Evolutionary conservation across 2,888 invertebrate genomes (phyloP), one percentile per base, ranked within the genome.

Genomic region (Drosophila nr. medialis): DNA sequence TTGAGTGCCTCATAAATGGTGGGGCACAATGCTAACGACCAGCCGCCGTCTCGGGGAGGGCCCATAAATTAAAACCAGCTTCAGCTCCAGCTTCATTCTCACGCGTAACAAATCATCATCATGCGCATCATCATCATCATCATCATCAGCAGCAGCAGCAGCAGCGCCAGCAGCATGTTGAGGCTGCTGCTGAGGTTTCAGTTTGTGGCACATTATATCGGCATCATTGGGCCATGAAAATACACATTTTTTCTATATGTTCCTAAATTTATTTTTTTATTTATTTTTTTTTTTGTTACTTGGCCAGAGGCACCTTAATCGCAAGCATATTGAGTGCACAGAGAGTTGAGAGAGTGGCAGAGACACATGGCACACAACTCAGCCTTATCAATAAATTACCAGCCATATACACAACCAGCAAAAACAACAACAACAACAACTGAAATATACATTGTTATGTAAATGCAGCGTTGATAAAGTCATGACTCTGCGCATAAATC

Each of bases 381-480:
- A 30, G 40, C 58, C 82, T 86, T 86, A 86, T 86, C 86, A 88
- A 88, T 88, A 82, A 86, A 86, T 86, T 87, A 75, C 80, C 73
- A 81, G 18, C 48, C 34, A 50, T 27, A 45, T 29, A 36, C 30
- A 51, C 62, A 45, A 42, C 36, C 59, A 53, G 67, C 49, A 62
- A 27, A 4, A n/a, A 15, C 42, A 53, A 4, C 55, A 61, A 58
- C 40, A 58, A 40, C 34, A 51, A 51, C 30, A 54, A 53, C 48
- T 24, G 36, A 48, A 55, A 69, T 69, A 75, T 71, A 80, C 68
- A 86, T 80, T 81, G 75, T 80, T 78, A 85, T 87, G 88, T 69
- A 85, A 83, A 87, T 83, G 83, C 64, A 69, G 63, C 51, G 56
- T 30, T 72, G 85, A 86, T 79, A 83, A 87, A 73, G 67, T 72